Percentiles rank a stretch among this genome's conserved stretches.
phyloP scores from a whole-genome alignment of 2,113 vertebrate genomes.

The Centropus bengalensis region DNA sequence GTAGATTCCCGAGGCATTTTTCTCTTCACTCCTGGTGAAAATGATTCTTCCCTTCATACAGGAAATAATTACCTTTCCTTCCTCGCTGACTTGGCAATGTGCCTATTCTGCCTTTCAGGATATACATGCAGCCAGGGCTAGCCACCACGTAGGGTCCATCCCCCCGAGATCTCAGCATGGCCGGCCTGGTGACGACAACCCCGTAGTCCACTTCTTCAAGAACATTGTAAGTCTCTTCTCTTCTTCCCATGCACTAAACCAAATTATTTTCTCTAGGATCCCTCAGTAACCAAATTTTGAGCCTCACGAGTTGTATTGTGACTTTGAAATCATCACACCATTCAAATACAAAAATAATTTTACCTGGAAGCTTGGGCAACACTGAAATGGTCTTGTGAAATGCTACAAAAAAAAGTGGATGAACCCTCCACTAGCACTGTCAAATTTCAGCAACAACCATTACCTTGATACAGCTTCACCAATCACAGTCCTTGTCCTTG shows the following conservation, averaged over 20 bases:
- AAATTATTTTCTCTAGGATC: background rate
- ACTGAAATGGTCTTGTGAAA: background rate
- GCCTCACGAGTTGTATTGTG: background rate
- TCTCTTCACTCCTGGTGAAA: background rate
- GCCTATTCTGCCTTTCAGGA: constrained; percentile 75
- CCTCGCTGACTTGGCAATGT: background rate
- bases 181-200: constrained; percentile 88
- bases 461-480: background rate
- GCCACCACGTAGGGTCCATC: constrained; percentile 82
- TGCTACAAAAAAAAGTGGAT: background rate
- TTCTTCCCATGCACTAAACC: background rate
- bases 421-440: background rate
- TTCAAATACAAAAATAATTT: background rate
- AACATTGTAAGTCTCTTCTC: constrained; percentile 86
- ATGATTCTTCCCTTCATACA: background rate
- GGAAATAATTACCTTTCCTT: background rate
- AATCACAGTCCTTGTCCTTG: background rate
- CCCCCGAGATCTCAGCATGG: constrained; percentile 89
- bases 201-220: constrained; percentile 97
- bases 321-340: background rate
- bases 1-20: background rate
- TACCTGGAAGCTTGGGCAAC: background rate
- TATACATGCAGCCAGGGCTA: constrained; percentile 71
- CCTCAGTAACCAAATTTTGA: background rate
- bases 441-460: background rate